Base-by-base conservation (phyloP, 1,140 invertebrate genomes). In the Orius laevigatus region DNA sequence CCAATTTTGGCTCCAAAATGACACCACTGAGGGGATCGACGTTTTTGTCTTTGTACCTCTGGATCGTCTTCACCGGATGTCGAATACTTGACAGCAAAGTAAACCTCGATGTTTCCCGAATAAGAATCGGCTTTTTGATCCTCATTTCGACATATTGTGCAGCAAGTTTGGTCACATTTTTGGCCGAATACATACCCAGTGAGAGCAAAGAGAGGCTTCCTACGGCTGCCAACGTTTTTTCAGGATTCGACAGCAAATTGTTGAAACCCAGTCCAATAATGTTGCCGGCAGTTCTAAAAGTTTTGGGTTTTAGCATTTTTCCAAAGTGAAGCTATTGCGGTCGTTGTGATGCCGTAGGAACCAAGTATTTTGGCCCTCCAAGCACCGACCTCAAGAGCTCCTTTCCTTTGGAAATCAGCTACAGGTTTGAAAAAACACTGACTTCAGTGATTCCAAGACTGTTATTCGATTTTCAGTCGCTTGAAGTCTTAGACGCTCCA, bases 371-470 rank as follows among this genome's bases (percentile, higher is more conserved):
- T n/a, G n/a, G n/a, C n/a, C n/a, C n/a, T n/a, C n/a, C n/a, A n/a
- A n/a, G n/a, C n/a, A n/a, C n/a, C n/a, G n/a, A n/a, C n/a, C n/a
- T n/a, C n/a, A n/a, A n/a, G n/a, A n/a, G n/a, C n/a, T n/a, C n/a
- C n/a, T n/a, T n/a, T n/a, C n/a, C n/a, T n/a, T n/a, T n/a, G n/a
- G n/a, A n/a, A n/a, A n/a, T n/a, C n/a, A n/a, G n/a, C n/a, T n/a
- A n/a, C n/a, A n/a, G n/a, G n/a, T n/a, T n/a, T 25, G 8, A 25
- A 25, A 45, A 68, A 73, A 69, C 8, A 8, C 25, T 4, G 66
- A 92, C 87, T 88, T 88, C 56, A 99, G 96, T 50, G 93, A 90
- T 66, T 98, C 93, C 31, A 98, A 63, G 5, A 94, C 80, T 1
- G 95, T 98, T 45, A 81, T 73, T 57, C 94, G 73, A 54, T 92